These are phyloP conservation scores for Stenichneumon culpator DNA, from an alignment of 2,888 invertebrate species.

Conservation along the genomic window DNA sequence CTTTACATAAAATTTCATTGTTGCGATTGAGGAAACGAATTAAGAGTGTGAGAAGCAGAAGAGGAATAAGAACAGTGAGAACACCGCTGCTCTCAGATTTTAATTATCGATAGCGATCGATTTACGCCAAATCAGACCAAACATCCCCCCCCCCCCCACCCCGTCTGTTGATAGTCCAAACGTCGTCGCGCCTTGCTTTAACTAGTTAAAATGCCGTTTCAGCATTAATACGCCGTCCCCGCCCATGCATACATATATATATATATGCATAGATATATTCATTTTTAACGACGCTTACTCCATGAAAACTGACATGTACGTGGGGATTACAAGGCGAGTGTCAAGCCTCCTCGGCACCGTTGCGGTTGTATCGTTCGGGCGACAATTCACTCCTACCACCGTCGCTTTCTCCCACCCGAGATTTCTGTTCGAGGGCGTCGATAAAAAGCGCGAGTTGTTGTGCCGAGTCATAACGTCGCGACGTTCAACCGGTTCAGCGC, in stretches of 20 bases:
- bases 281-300: too few relatives aligned
- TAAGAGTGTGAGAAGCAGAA: neutral
- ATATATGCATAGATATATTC: too few relatives aligned
- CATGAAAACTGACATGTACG: neutral
- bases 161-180: neutral
- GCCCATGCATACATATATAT: neutral
- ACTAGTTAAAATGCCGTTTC: neutral
- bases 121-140: neutral
- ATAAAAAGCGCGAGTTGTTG: constrained; percentile 76
- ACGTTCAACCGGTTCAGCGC: constrained; percentile 29
- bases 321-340: neutral
- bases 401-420: constrained; percentile 70
- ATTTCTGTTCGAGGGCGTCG: constrained; percentile 45
- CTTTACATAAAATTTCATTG: neutral
- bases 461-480: constrained; percentile 55
- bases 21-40: neutral
- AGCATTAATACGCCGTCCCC: neutral
- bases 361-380: constrained; percentile 2
- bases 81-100: neutral
- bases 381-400: constrained; percentile 48
- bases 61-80: neutral
- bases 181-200: neutral
- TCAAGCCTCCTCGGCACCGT: neutral
- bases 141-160: too few relatives aligned
- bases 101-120: neutral